Percentiles rank a stretch among this genome's conserved stretches.
phyloP scores from a whole-genome alignment of 1,140 invertebrate genomes.

The Diachasmimorpha longicaudata region DNA sequence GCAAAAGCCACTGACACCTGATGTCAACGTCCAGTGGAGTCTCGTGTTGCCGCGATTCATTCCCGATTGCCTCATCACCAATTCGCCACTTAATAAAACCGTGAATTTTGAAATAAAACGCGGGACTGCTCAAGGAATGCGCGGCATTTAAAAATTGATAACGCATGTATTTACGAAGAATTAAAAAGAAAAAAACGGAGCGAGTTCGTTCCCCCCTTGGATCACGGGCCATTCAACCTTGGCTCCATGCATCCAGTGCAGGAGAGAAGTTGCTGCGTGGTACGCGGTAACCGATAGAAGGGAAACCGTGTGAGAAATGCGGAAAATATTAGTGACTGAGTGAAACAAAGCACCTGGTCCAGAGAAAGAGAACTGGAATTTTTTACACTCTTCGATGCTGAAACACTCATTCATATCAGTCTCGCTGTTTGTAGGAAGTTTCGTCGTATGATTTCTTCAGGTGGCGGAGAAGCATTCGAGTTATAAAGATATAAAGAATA shows the following conservation, averaged over 20 bases:
- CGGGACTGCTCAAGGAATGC: not conserved
- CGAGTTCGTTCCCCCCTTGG: constrained; percentile 25
- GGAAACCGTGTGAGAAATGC: not conserved
- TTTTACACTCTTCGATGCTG: not conserved
- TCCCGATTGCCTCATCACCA: too few species aligned
- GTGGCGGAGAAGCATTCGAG: not conserved
- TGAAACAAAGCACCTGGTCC: not conserved
- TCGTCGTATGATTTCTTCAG: not conserved
- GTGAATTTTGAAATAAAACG: not conserved
- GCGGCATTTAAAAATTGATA: not conserved
- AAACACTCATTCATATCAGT: not conserved
- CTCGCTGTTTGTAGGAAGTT: not conserved
- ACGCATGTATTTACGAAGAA: not conserved
- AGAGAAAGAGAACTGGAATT: not conserved
- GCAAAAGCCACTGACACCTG: not conserved
- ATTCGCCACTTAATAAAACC: not conserved
- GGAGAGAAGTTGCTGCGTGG: constrained; percentile 1
- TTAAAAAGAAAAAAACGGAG: not conserved
- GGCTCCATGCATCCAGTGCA: constrained; percentile 13
- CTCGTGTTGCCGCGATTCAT: too few species aligned
- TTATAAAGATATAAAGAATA: not conserved
- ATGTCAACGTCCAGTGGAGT: too few species aligned
- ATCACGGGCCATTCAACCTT: constrained; percentile 26
- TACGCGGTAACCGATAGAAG: not conserved
- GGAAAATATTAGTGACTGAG: not conserved